Percentiles rank a stretch among this genome's conserved stretches.
Conservation (phyloP, 2,797 vertebrate genomes). For the Perodicticus potto region DNA sequence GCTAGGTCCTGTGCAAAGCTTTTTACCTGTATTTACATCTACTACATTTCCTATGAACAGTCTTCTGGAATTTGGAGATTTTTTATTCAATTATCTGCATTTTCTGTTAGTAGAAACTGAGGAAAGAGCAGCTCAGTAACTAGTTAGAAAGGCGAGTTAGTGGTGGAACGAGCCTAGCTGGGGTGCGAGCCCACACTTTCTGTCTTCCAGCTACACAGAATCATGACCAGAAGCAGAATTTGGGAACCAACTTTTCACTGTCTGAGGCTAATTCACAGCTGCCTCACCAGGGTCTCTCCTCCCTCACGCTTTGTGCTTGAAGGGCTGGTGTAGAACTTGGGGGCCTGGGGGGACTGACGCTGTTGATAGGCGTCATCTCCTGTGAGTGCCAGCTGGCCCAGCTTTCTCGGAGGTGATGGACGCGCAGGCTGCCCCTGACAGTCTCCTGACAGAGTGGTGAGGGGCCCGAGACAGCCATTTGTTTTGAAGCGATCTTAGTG, state of each 20-base stretch:
- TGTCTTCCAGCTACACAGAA: fast-evolving
- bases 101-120: background rate
- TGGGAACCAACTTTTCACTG: background rate
- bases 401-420: background rate
- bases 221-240: background rate
- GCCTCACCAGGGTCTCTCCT: fast-evolving
- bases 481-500: background rate
- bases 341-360: background rate
- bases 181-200: background rate
- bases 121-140: background rate
- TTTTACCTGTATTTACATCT: background rate
- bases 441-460: background rate
- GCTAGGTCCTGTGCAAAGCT: background rate
- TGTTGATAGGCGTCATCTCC: background rate
- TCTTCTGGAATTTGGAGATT: background rate
- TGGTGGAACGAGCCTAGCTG: fast-evolving
- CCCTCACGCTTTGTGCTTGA: background rate
- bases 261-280: background rate
- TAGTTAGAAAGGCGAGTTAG: background rate
- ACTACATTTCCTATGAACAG: no score
- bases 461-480: background rate
- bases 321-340: background rate
- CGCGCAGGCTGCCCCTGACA: background rate
- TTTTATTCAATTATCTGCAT: background rate
- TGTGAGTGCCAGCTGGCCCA: background rate